These are phyloP conservation scores for Tetragonisca angustula DNA, from an alignment of 2,888 invertebrate genomes.

Conservation along the genomic window DNA sequence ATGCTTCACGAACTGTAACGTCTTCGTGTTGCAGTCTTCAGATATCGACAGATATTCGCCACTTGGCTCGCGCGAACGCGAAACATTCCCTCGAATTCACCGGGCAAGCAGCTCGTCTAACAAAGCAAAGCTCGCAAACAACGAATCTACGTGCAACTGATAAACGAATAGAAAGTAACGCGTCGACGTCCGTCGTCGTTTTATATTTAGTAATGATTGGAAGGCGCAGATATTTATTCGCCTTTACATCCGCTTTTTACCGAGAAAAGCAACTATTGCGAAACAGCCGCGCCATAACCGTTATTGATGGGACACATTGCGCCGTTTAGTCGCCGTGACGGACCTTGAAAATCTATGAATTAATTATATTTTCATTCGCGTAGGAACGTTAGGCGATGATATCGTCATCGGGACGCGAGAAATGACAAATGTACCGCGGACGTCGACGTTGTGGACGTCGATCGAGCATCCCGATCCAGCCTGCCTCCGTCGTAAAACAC, in stretches of 20 bases:
- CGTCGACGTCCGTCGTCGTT: conserved; percentile 36
- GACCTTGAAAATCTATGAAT: conserved; percentile 64
- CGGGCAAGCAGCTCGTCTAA: too few species aligned
- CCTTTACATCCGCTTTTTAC: conserved; percentile 31
- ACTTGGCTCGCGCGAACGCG: too few species aligned
- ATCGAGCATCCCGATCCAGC: conserved; percentile 21
- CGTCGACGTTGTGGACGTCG: conserved; percentile 22
- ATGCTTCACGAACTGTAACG: too few species aligned
- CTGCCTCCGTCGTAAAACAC: conserved; percentile 36
- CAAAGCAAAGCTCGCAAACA: background rate
- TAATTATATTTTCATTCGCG: conserved; percentile 51
- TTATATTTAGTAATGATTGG: conserved; percentile 61
- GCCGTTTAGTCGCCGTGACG: conserved; percentile 52
- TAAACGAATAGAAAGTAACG: conserved; percentile 7
- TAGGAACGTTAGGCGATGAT: conserved; percentile 39
- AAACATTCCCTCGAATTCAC: too few species aligned
- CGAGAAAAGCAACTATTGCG: conserved; percentile 39
- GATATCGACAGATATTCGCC: too few species aligned
- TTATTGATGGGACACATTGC: conserved; percentile 55
- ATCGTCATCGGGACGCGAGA: conserved; percentile 37
- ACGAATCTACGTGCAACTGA: conserved; percentile 16
- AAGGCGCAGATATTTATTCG: conserved; percentile 52
- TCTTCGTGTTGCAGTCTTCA: too few species aligned
- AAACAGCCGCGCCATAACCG: conserved; percentile 41
- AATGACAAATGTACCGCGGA: conserved; percentile 53